Percentiles rank a stretch among this genome's conserved stretches.
Evolutionary conservation across 2,888 invertebrate genomes (phyloP).

Genomic region (Spodoptera picta): DNA sequence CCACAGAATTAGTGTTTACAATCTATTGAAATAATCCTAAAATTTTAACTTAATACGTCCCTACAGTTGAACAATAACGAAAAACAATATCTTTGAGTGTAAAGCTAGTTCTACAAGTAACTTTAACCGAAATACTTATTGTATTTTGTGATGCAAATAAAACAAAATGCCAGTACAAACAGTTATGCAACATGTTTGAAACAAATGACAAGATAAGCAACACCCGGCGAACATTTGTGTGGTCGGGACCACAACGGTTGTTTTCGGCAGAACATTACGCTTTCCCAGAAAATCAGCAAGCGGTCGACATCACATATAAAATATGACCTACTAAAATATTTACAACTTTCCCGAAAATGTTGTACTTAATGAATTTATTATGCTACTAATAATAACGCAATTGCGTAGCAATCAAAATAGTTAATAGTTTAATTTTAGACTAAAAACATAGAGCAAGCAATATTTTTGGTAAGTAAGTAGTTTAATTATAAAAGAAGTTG

Average conservation of each 20-base stretch:
- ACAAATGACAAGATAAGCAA: slow-evolving; percentile 54
- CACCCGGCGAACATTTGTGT: slow-evolving; percentile 65
- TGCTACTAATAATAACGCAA: neutral
- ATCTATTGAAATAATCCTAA: too few relatives aligned
- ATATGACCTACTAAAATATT: slow-evolving; percentile 42
- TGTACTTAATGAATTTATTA: neutral
- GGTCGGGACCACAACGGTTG: slow-evolving; percentile 55
- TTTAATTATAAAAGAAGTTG: too few relatives aligned
- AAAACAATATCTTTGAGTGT: too few relatives aligned
- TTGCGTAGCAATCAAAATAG: too few relatives aligned
- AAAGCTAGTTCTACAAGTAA: too few relatives aligned
- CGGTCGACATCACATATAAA: slow-evolving; percentile 32
- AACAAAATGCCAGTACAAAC: neutral
- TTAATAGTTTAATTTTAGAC: too few relatives aligned
- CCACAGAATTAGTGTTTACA: too few relatives aligned
- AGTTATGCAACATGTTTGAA: slow-evolving; percentile 28
- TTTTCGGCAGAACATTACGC: slow-evolving; percentile 39
- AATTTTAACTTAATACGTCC: too few relatives aligned
- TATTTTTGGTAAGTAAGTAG: too few relatives aligned
- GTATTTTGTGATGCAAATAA: neutral
- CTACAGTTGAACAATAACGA: too few relatives aligned
- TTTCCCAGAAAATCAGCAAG: slow-evolving; percentile 51
- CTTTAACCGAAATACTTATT: too few relatives aligned
- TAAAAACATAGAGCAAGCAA: too few relatives aligned
- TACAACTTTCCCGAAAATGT: slow-evolving; percentile 16